phyloP scores from a whole-genome alignment of 1,140 invertebrate genomes.

The Neodiprion pinetum region DNA sequence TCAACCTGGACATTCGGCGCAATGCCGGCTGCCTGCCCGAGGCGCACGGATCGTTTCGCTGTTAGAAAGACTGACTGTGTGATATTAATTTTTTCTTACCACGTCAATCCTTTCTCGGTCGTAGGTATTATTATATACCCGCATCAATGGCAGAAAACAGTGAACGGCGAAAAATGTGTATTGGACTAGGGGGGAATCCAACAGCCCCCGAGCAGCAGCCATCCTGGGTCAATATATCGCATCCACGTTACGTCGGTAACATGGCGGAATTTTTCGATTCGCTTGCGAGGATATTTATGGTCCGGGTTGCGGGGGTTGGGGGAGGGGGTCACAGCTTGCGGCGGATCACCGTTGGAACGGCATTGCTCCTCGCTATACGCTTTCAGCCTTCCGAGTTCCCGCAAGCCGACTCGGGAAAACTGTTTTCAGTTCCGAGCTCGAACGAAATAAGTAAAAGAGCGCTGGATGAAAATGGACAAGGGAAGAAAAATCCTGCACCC shows the following conservation, averaged over 20 bases:
- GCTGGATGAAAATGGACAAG: neutral
- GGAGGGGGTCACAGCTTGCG: too few relatives aligned
- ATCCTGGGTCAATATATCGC: neutral
- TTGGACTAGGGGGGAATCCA: neutral
- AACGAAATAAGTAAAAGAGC: too few relatives aligned
- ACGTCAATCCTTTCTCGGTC: neutral
- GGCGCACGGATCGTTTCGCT: too few relatives aligned
- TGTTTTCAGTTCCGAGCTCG: too few relatives aligned
- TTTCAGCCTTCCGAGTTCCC: neutral
- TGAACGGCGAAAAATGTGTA: neutral
- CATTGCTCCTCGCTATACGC: neutral
- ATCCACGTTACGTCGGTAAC: neutral
- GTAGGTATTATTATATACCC: neutral
- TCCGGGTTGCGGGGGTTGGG: neutral
- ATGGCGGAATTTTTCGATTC: constrained; percentile 7
- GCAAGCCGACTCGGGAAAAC: too few relatives aligned
- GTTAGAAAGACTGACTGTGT: too few relatives aligned
- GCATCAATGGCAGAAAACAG: neutral
- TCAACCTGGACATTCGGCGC: too few relatives aligned
- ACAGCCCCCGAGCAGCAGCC: neutral
- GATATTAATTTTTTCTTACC: neutral
- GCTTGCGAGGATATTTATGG: neutral
- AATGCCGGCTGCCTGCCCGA: too few relatives aligned
- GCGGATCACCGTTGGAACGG: neutral
- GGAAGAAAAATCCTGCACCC: neutral